Evolutionary conservation across 30 jellyfish, hydroid and myxozoan species (phyloP), one percentile per base, ranked within the genome.

Genomic region (Pelagia noctiluca): DNA sequence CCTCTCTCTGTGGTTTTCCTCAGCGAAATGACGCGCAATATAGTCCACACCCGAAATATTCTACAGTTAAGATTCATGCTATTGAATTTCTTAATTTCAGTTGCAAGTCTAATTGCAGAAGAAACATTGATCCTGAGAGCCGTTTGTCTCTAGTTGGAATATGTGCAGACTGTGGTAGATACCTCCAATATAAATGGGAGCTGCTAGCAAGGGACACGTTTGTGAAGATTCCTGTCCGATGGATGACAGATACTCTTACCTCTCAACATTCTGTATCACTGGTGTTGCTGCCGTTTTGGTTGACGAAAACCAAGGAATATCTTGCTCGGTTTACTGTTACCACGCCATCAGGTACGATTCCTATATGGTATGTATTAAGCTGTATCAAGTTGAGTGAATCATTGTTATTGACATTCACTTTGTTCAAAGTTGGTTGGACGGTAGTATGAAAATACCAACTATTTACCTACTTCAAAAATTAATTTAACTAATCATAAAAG

Each of bases 71-170:
- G n/a, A n/a, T n/a, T n/a, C n/a, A n/a, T n/a, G n/a, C n/a, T n/a
- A n/a, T n/a, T n/a, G n/a, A n/a, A n/a, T n/a, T n/a, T n/a, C n/a
- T n/a, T n/a, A n/a, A 5, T 26, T 22, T 3, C 50, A 81, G 91
- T 24, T 81, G 91, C 35, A 29, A 64, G 23, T 61, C 91, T 46
- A 81, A 81, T 33, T 81, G 91, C 69, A 32, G 53, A 10, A 25
- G 46, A 21, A 81, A 35, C 67, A 54, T 81, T 21, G 91, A 81
- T 38, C 84, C 91, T 49, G 77, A 42, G 60, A 81, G 76, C 22
- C 80, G 91, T 10, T 35, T 81, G 50, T 47, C 84, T n/a, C 66
- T 81, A 0, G 28, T 67, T 24, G 91, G 91, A 52, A n/a, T 23
- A 8, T 81, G 91, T 28, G 13, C 24, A 16, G 47, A 49, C 1